phyloP scores from a whole-genome alignment of 2,797 vertebrate species.

The Eulemur coronatus region DNA sequence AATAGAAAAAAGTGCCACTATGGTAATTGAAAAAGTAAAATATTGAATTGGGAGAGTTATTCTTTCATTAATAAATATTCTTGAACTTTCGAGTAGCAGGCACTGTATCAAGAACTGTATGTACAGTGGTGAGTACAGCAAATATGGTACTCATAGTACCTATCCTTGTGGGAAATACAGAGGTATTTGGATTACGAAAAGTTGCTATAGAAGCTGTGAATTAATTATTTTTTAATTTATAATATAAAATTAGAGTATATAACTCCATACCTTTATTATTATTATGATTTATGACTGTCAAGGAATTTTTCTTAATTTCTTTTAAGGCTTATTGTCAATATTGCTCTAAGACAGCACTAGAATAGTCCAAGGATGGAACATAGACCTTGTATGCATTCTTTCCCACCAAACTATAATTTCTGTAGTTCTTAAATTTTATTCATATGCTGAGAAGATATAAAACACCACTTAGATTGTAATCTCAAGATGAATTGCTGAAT shows the following conservation, averaged over 20 bases:
- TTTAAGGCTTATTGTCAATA: not conserved
- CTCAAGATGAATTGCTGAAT: not conserved
- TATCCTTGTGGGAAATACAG: not conserved
- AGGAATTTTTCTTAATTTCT: not conserved
- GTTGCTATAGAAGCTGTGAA: not conserved
- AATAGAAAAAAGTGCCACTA: not conserved
- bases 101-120: not conserved
- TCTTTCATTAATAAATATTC: not conserved
- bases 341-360: not conserved
- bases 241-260: not conserved
- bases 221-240: not conserved
- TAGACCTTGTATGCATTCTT: not conserved
- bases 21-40: not conserved
- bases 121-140: not conserved
- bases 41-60: not conserved
- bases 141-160: not conserved
- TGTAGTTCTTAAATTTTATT: not conserved
- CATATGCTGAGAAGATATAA: not conserved
- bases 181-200: not conserved
- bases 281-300: not conserved
- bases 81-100: not conserved
- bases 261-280: not conserved
- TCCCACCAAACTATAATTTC: not conserved
- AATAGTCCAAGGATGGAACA: not conserved
- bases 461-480: not conserved